Percentiles rank a stretch among this genome's conserved stretches.
Evolutionary conservation across 2,888 invertebrate species (phyloP).

Genomic region (Koerneria pararmatus): DNA sequence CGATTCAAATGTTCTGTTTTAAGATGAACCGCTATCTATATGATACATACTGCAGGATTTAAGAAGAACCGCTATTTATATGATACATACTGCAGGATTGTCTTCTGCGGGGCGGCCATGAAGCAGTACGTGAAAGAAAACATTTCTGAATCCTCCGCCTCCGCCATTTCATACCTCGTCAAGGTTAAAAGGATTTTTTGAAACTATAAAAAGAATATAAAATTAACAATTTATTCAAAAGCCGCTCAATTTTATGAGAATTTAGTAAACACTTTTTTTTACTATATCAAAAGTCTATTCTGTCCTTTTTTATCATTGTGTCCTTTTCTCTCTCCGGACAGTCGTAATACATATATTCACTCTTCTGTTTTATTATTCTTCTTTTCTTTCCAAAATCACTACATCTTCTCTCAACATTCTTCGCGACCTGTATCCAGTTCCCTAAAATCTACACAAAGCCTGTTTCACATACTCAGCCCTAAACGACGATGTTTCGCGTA

Average conservation of each 20-base stretch:
- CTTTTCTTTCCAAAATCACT: not conserved
- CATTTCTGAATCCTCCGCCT: slow-evolving; percentile 92
- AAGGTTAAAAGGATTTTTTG: slow-evolving; percentile 73
- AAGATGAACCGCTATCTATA: slow-evolving; percentile 7
- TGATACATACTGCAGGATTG: slow-evolving; percentile 71
- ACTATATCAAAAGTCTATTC: no score
- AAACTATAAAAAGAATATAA: not conserved
- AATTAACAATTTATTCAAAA: not conserved
- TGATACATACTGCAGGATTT: not conserved
- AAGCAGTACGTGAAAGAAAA: slow-evolving; percentile 97
- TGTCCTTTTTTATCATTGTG: no score
- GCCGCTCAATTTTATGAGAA: no score
- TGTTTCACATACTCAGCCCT: no score
- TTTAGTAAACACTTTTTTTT: no score
- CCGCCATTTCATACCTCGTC: slow-evolving; percentile 94
- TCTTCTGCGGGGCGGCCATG: slow-evolving; percentile 98
- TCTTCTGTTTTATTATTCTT: no score
- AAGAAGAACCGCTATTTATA: not conserved
- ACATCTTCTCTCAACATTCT: not conserved
- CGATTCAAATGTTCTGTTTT: no score
- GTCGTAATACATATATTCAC: not conserved
- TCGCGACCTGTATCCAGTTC: not conserved
- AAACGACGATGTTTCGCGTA: no score
- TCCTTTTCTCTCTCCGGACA: no score
- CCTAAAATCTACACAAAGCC: not conserved